Evolutionary conservation across 1,140 invertebrate genomes (phyloP), one percentile per base, ranked within the genome.

Genomic region (Dendroctonus ponderosae): DNA sequence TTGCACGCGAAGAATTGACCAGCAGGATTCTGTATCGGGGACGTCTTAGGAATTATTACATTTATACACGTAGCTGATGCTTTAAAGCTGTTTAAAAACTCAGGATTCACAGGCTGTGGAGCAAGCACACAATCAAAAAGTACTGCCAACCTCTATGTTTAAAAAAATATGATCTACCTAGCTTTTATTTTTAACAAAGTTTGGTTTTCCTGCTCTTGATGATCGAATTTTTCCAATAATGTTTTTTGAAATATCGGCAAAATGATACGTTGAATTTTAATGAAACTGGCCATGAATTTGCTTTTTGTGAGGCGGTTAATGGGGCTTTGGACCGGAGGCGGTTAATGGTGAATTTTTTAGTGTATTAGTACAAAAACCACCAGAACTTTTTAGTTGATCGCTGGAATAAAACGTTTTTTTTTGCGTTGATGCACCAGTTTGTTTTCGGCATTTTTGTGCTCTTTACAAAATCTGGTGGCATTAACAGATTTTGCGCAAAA

Each of bases 1-100:
- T 54, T 62, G 67, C 69, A 71, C 69, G 69, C 66, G 39, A 71
- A 12, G 39, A 52, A 66, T 61, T 67, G 65, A 48, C 58, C 59
- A 48, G 64, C 40, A 43, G 49, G 37, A 53, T 59, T 52, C 40
- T 38, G 5, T 52, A 7, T 43, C 53, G 8, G 57, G 57, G 11
- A 7, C 64, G 64, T 50, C 57, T 58, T 61, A 7, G 54, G 37
- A 38, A 51, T 58, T 5, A 46, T 46, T 9, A 14, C 9, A 9
- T 46, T 9, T 2, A 26, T 26, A 14, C 44, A 9, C 44, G 9
- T 9, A 46, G 44, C 1, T 46, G 9, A 9, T 46, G 9, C 12
- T n/a, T n/a, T n/a, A n/a, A n/a, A n/a, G n/a, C n/a, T n/a, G n/a
- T n/a, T n/a, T n/a, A n/a, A n/a, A n/a, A n/a, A n/a, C n/a, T n/a